phyloP scores from a whole-genome alignment of 2,888 invertebrate species.

The Cryptophagus acutangulus region DNA sequence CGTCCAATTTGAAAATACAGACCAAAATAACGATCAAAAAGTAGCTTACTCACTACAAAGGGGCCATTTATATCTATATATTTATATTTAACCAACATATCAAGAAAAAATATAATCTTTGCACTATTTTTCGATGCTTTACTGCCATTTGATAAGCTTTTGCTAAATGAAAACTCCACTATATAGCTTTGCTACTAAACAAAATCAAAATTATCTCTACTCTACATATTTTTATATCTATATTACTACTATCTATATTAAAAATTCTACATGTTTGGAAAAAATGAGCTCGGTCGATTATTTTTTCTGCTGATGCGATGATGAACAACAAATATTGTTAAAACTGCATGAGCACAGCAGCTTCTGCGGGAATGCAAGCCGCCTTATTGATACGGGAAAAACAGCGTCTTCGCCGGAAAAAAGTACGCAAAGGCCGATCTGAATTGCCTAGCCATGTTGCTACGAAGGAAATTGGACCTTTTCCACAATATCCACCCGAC shows the following conservation, averaged over 20 bases:
- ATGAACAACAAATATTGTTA: background rate
- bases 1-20: conserved; percentile 5
- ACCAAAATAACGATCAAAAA: too few relatives aligned
- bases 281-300: too few relatives aligned
- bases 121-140: background rate
- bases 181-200: background rate
- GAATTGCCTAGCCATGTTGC: conserved; percentile 85
- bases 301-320: background rate
- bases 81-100: conserved; percentile 20
- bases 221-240: background rate
- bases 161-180: background rate
- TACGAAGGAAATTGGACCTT: conserved; percentile 80
- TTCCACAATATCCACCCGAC: conserved; percentile 78
- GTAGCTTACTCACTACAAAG: conserved; percentile 20
- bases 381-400: conserved; percentile 88
- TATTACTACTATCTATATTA: background rate
- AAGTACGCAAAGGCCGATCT: conserved; percentile 67
- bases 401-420: conserved; percentile 80
- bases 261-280: background rate
- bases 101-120: conserved; percentile 14
- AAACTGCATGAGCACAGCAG: conserved; percentile 49
- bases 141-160: conserved; percentile 9
- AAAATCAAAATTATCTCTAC: background rate
- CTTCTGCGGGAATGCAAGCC: conserved; percentile 79
- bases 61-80: conserved; percentile 25